Base-by-base conservation (phyloP, 1,140 invertebrate genomes). In the Zaprionus davidi region DNA sequence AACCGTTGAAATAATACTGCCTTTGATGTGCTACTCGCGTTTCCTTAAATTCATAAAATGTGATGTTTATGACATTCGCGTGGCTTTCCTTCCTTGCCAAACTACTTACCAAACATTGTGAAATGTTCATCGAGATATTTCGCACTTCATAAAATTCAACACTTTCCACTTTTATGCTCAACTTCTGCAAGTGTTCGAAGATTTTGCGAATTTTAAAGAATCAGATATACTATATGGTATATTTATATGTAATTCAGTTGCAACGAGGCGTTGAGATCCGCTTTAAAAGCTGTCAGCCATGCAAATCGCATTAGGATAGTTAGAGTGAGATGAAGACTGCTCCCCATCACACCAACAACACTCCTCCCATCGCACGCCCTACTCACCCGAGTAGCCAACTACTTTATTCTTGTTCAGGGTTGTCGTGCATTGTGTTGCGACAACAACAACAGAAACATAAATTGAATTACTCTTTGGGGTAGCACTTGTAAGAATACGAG, bases 391-490 rank as follows among this genome's bases (percentile, higher is more conserved):
- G 49, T 49, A 65, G 69, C 51, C 69, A 57, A 71, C 53, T 65
- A 49, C 44, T 65, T 17, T 28, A 17, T 46, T 11, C n/a, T 17
- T 46, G 41, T 17, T 31, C 36, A 56, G 69, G n/a, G 38, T 60
- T 66, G 31, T 53, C 15, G 36, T 15, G n/a, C 26, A 67, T 15
- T 67, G 34, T 56, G 13, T 38, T 20, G 12, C 36, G 31, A 28
- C 22, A 31, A 15, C 57, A 31, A 15, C 65, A 68, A 68, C 56
- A 69, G 41, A 55, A 76, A 67, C 58, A 76, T 76, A 79, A 79
- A 79, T 79, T 76, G 77, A 79, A 79, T 79, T 79, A 79, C 73
- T 63, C 76, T 79, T 67, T 73, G 73, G 73, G 57, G 49, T 69
- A 63, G 53, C 68, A 68, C 67, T 79, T 76, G 56, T 41, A 73